Evolutionary conservation across 2,888 invertebrate species (phyloP).

Genomic region (Hypselothyrea guttata): DNA sequence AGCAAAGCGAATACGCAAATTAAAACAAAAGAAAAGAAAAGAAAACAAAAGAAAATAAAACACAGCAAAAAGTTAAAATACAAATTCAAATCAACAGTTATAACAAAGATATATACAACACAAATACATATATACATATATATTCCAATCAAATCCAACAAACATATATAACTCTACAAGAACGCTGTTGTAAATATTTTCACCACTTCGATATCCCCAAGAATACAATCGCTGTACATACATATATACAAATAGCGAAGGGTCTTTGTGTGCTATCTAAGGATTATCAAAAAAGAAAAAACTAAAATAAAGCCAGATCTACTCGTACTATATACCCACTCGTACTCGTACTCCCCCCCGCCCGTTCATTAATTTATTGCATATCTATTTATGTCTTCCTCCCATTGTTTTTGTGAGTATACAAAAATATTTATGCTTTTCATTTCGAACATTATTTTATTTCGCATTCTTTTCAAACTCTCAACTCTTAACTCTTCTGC

Average conservation of each 20-base stretch:
- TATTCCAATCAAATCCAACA: conserved; percentile 14
- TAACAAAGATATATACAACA: conserved; percentile 35
- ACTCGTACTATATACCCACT: conserved; percentile 45
- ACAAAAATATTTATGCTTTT: conserved; percentile 69
- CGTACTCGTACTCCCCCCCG: conserved; percentile 69
- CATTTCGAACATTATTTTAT: conserved; percentile 37
- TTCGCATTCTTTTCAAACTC: conserved; percentile 13
- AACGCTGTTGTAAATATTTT: conserved; percentile 80
- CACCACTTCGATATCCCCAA: too few relatives aligned
- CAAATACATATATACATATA: conserved; percentile 13
- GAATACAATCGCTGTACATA: conserved; percentile 48
- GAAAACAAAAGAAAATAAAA: conserved; percentile 63
- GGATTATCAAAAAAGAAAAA: too few relatives aligned
- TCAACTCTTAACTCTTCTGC: background rate
- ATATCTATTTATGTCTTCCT: conserved; percentile 71
- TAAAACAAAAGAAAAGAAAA: conserved; percentile 19
- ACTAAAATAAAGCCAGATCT: conserved; percentile 19
- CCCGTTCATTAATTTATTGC: conserved; percentile 71
- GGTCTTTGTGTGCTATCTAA: conserved; percentile 41
- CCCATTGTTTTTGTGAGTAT: conserved; percentile 76
- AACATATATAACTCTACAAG: conserved; percentile 36
- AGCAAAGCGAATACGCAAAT: conserved; percentile 27
- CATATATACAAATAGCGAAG: conserved; percentile 22
- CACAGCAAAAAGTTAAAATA: conserved; percentile 68
- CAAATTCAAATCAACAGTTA: conserved; percentile 54